phyloP scores from a whole-genome alignment of 1,140 invertebrate species.

The Physella acuta region DNA sequence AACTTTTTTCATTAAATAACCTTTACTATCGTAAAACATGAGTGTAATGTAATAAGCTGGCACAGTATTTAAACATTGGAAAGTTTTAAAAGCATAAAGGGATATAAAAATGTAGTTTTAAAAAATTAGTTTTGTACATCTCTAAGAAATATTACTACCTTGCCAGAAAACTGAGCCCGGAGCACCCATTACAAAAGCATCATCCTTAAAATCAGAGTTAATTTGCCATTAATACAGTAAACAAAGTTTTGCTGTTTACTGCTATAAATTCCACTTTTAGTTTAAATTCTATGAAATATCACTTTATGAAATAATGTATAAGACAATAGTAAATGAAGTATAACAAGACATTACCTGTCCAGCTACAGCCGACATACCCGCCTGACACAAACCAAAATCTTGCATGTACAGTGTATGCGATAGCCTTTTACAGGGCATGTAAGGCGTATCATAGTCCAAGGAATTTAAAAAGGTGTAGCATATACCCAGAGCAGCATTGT shows the following conservation, averaged over 20 bases:
- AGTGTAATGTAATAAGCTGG: too few relatives aligned
- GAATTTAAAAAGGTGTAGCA: slow-evolving; percentile 84
- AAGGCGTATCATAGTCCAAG: slow-evolving; percentile 63
- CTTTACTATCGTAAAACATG: too few relatives aligned
- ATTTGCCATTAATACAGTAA: too few relatives aligned
- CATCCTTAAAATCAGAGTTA: slow-evolving; percentile 34
- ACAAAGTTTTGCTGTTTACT: too few relatives aligned
- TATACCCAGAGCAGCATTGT: slow-evolving; percentile 82
- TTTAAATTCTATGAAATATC: too few relatives aligned
- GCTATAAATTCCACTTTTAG: too few relatives aligned
- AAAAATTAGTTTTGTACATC: too few relatives aligned
- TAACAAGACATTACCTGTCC: slow-evolving; percentile 42
- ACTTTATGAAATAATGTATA: background rate
- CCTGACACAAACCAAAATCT: slow-evolving; percentile 79
- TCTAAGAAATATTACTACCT: slow-evolving; percentile 35
- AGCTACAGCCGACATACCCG: slow-evolving; percentile 76
- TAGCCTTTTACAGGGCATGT: slow-evolving; percentile 15
- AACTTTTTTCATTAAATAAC: too few relatives aligned
- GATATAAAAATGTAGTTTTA: too few relatives aligned
- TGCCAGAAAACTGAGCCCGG: slow-evolving; percentile 43
- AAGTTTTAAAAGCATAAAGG: too few relatives aligned
- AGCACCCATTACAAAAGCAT: slow-evolving; percentile 39
- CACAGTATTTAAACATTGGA: too few relatives aligned
- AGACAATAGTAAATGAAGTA: background rate
- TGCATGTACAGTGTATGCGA: slow-evolving; percentile 25